Base-by-base conservation (phyloP, 2,113 vertebrate genomes). In the Oryzias celebensis region DNA sequence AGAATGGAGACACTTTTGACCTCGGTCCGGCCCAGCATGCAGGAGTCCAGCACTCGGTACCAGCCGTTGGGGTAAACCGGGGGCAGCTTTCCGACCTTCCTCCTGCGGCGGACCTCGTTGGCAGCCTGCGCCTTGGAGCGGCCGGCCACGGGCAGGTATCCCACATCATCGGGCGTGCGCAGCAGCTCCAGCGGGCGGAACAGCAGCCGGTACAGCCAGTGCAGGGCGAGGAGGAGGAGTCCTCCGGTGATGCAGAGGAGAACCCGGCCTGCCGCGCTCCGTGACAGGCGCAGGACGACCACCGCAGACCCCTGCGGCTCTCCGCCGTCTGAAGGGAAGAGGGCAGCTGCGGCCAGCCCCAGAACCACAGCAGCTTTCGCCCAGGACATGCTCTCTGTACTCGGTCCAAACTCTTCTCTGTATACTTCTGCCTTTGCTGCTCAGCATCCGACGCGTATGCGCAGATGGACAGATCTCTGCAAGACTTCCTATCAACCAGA, bases 31-130 rank as follows among this genome's bases (percentile, higher is more conserved):
- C 75, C 64, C 80, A 95, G 86, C 85, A 79, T 73, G 69, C 65
- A 79, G 0, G 94, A 93, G 81, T 91, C 91, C 75, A 94, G 68
- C 17, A 93, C 82, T 0, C 90, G 88, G 83, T 90, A 94, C 93
- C 94, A 94, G 75, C 94, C 94, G 66, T 93, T 93, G 3, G 94
- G 94, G 44, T 90, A 96, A 1, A 93, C 75, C 0, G 93, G 94
- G 0, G 92, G 93, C 36, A 92, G 73, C 0, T 89, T 89, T 0
- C 93, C 93, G 8, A 77, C 74, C 28, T 88, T 91, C 54, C 92
- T 90, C 73, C 92, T 71, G 56, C 89, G 78, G 12, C 93, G 86
- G n/a, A 87, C 84, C 8, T 92, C 84, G 77, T 91, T 91, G 1
- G 92, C 92, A 0, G 85, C 83, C 53, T 84, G 86, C 1, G 89